Conservation (phyloP, 1,140 invertebrate genomes). For the Heterodera schachtii region DNA sequence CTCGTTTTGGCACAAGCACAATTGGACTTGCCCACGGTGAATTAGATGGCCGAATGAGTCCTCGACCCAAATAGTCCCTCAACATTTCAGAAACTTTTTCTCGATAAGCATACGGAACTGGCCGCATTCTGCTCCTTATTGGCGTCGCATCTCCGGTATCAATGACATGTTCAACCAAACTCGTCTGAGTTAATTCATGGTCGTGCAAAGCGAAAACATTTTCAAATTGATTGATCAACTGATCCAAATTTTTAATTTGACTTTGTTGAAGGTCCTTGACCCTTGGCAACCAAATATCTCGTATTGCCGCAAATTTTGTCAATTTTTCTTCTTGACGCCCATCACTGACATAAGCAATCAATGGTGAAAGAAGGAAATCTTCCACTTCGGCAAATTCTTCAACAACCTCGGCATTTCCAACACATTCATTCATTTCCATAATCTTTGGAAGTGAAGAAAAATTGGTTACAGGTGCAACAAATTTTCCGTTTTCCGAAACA, state of each 20-base stretch:
- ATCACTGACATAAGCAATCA: too few species aligned
- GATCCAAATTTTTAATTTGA: neutral
- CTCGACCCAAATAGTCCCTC: constrained; percentile 5
- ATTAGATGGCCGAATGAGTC: constrained; percentile 31
- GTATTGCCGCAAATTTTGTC: neutral
- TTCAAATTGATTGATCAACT: neutral
- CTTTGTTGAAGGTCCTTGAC: neutral
- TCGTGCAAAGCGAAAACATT: constrained; percentile 1
- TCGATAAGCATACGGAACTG: neutral
- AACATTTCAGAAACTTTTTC: constrained; percentile 5
- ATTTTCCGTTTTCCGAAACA: neutral
- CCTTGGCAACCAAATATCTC: neutral
- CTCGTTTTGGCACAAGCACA: constrained; percentile 69
- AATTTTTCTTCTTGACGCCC: neutral
- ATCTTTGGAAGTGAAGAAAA: neutral
- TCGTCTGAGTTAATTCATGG: neutral
- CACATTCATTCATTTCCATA: neutral
- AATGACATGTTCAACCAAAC: neutral
- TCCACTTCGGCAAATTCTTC: neutral
- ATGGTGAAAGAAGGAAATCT: neutral
- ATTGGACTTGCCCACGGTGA: constrained; percentile 68
- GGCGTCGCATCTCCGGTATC: neutral
- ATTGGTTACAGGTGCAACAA: neutral
- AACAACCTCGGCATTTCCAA: neutral
- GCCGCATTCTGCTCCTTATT: constrained; percentile 1